phyloP scores from a whole-genome alignment of 2,888 invertebrate genomes.

The Merodon equestris region DNA sequence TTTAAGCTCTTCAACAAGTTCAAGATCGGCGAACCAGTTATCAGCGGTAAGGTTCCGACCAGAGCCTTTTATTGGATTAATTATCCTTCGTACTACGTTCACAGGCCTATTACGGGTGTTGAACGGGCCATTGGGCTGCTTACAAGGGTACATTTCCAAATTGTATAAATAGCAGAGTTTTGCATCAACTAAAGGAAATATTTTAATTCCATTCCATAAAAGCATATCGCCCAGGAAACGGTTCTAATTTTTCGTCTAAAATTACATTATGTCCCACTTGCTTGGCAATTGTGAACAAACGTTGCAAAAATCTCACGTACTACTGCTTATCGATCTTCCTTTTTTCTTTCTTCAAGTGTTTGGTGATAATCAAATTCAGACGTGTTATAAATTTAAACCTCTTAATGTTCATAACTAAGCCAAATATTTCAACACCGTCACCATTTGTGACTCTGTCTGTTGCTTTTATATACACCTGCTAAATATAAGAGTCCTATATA shows the following conservation, averaged over 20 bases:
- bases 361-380: conserved; percentile 48
- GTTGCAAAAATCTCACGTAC: conserved; percentile 69
- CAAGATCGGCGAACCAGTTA: conserved; percentile 9
- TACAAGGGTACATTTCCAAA: too few species aligned
- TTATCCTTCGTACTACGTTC: conserved; percentile 57
- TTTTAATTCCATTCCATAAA: conserved; percentile 66
- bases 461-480: conserved; percentile 70
- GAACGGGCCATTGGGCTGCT: conserved; percentile 68
- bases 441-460: conserved; percentile 69
- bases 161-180: too few species aligned
- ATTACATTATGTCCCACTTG: conserved; percentile 69
- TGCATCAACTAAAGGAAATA: too few species aligned
- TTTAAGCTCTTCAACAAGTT: conserved; percentile 12
- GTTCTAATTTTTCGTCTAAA: conserved; percentile 71
- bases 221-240: conserved; percentile 70
- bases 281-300: conserved; percentile 72
- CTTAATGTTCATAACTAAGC: conserved; percentile 70
- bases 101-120: conserved; percentile 51
- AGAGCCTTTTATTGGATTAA: conserved; percentile 10
- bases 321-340: conserved; percentile 3
- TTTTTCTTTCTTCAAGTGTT: neutral
- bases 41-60: conserved; percentile 18
- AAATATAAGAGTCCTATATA: conserved; percentile 73
- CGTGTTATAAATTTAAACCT: conserved; percentile 70
- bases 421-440: conserved; percentile 71